phyloP scores from a whole-genome alignment of 2,113 vertebrate species.

The Scalopus aquaticus region DNA sequence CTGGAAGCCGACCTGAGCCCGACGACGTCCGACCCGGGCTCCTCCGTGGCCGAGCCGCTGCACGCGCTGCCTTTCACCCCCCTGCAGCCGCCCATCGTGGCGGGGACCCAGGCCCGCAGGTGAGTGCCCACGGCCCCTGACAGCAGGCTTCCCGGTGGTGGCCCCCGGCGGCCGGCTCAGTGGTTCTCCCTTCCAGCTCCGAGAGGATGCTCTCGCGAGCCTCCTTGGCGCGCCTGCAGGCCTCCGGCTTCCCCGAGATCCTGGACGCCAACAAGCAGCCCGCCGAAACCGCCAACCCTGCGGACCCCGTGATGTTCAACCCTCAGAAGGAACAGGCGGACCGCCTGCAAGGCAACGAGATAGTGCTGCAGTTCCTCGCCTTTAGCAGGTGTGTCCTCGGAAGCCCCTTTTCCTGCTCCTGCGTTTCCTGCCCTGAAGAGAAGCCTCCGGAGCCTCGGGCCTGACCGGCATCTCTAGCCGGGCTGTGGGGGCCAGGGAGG shows the following conservation, averaged over 20 bases:
- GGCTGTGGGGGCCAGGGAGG: neutral
- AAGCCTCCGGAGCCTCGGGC: neutral
- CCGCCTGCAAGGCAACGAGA: slow-evolving; percentile 89
- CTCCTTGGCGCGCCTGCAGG: slow-evolving; percentile 87
- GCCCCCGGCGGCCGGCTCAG: neutral
- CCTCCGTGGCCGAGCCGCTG: slow-evolving; percentile 77
- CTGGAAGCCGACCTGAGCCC: slow-evolving; percentile 86
- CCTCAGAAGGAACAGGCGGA: slow-evolving; percentile 89
- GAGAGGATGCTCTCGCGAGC: slow-evolving; percentile 86
- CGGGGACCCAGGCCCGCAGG: slow-evolving; percentile 88
- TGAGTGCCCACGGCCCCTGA: slow-evolving; percentile 76
- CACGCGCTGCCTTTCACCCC: slow-evolving; percentile 91
- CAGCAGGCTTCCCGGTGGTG: neutral
- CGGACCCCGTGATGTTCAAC: slow-evolving; percentile 83
- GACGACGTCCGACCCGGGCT: neutral
- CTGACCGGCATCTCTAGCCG: neutral
- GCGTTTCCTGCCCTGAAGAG: neutral
- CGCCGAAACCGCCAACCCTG: slow-evolving; percentile 86
- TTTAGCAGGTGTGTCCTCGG: slow-evolving; percentile 88
- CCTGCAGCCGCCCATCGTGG: slow-evolving; percentile 89
- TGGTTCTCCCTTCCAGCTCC: slow-evolving; percentile 79
- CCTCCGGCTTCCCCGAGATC: slow-evolving; percentile 89
- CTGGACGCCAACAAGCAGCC: slow-evolving; percentile 86
- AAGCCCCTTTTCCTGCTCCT: fast-evolving
- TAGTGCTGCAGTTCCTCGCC: slow-evolving; percentile 94